These are phyloP conservation scores for Astyanax mexicanus DNA, from an alignment of 2,797 vertebrate genomes.

Conservation along the genomic window DNA sequence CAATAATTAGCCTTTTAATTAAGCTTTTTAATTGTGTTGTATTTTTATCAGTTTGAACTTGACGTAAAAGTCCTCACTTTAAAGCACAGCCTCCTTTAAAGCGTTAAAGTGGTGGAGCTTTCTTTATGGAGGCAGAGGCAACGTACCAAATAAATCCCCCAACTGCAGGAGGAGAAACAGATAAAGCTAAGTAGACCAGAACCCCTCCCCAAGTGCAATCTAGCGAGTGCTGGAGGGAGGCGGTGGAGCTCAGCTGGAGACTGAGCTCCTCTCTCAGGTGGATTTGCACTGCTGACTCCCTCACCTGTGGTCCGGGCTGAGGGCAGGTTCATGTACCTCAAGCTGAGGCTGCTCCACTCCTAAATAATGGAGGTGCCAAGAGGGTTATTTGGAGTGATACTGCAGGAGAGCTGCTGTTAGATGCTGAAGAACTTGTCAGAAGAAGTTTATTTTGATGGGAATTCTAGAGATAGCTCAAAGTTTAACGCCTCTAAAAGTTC, in stretches of 20 bases:
- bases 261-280: neutral
- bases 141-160: constrained; percentile 8
- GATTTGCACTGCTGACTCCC: constrained; percentile 4
- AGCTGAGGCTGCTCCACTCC: neutral
- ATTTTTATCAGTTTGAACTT: constrained; percentile 68
- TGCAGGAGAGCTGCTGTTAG: neutral
- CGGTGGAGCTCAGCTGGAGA: constrained; percentile 27
- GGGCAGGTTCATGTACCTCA: neutral
- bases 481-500: too few species aligned
- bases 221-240: constrained; percentile 5
- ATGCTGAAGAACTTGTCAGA: neutral
- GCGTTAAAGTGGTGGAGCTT: constrained; percentile 62
- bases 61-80: constrained; percentile 71
- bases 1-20: too few species aligned
- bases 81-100: too few species aligned
- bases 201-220: constrained; percentile 8
- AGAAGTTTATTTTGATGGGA: too few species aligned
- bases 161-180: constrained; percentile 35
- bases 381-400: too few species aligned
- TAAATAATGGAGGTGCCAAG: neutral
- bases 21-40: too few species aligned
- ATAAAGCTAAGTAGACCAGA: constrained; percentile 39
- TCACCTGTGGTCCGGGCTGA: constrained; percentile 36
- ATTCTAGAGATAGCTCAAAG: too few species aligned
- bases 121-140: constrained; percentile 47